phyloP scores from a whole-genome alignment of 1,140 invertebrate species.

The Hylaeus anthracinus region DNA sequence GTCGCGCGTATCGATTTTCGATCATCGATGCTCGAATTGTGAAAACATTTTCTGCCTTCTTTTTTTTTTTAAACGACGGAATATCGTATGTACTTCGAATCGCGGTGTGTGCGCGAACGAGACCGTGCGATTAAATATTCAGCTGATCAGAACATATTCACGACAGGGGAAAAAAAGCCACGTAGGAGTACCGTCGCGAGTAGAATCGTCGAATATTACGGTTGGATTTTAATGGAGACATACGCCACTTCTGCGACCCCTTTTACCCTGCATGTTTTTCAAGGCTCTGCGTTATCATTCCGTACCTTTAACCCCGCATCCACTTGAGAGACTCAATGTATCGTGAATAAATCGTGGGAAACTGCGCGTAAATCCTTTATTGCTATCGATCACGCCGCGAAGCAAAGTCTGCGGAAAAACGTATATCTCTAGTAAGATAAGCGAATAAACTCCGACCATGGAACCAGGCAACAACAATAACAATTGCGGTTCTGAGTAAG shows the following conservation, averaged over 20 bases:
- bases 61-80: neutral
- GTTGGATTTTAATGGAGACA: slow-evolving; percentile 62
- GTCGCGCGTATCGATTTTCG: neutral
- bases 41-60: neutral
- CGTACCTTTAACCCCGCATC: slow-evolving; percentile 20
- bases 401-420: neutral
- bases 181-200: neutral
- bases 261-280: slow-evolving; percentile 26
- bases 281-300: slow-evolving; percentile 30
- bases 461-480: too few species aligned
- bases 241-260: slow-evolving; percentile 37
- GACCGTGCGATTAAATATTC: slow-evolving; percentile 33
- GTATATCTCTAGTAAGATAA: neutral
- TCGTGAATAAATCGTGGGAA: slow-evolving; percentile 6
- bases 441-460: too few species aligned
- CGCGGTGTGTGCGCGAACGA: neutral
- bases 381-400: neutral
- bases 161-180: neutral
- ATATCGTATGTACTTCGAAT: neutral
- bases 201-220: slow-evolving; percentile 9
- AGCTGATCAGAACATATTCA: slow-evolving; percentile 36
- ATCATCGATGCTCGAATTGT: neutral
- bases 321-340: neutral
- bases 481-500: too few species aligned
- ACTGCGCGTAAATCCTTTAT: neutral